Conservation (phyloP, 2,797 vertebrate species). For the Selene dorsalis region DNA sequence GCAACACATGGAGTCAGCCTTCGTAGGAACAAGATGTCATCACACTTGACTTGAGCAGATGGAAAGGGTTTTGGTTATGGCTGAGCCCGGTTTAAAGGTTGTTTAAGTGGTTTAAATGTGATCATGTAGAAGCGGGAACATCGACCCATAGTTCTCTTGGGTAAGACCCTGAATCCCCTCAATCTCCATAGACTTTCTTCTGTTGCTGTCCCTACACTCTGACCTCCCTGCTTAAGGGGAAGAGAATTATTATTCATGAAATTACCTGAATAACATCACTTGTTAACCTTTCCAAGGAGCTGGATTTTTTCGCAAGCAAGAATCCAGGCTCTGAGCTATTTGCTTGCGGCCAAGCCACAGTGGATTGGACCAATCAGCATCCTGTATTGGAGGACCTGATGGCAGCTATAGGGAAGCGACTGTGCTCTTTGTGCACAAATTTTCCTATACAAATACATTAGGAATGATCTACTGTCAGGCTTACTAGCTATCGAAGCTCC, state of each 20-base stretch:
- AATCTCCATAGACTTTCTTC: conserved; percentile 25
- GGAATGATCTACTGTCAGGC: too few relatives aligned
- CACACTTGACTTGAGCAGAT: conserved; percentile 17
- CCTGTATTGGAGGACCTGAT: not conserved
- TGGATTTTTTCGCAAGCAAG: not conserved
- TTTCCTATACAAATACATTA: not conserved
- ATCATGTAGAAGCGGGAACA: conserved; percentile 36
- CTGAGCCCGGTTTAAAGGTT: conserved; percentile 12
- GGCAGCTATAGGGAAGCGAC: too few relatives aligned
- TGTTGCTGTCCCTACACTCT: conserved; percentile 49
- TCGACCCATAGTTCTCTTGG: conserved; percentile 34
- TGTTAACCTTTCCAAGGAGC: not conserved
- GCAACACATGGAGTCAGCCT: not conserved
- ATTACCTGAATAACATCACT: conserved; percentile 42
- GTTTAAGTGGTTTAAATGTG: conserved; percentile 44
- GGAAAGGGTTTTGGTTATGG: conserved; percentile 22
- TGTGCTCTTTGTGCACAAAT: not conserved
- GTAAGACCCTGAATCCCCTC: conserved; percentile 24
- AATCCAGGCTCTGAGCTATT: not conserved
- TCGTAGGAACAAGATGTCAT: conserved; percentile 1
- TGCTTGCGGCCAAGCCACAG: not conserved
- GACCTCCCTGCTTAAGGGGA: conserved; percentile 30
- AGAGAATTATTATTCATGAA: conserved; percentile 25
- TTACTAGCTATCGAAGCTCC: too few relatives aligned
- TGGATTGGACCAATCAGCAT: not conserved